Evolutionary conservation across 2,113 vertebrate genomes (phyloP), one percentile per base, ranked within the genome.

Genomic region (Ophthalmolycus amberensis): DNA sequence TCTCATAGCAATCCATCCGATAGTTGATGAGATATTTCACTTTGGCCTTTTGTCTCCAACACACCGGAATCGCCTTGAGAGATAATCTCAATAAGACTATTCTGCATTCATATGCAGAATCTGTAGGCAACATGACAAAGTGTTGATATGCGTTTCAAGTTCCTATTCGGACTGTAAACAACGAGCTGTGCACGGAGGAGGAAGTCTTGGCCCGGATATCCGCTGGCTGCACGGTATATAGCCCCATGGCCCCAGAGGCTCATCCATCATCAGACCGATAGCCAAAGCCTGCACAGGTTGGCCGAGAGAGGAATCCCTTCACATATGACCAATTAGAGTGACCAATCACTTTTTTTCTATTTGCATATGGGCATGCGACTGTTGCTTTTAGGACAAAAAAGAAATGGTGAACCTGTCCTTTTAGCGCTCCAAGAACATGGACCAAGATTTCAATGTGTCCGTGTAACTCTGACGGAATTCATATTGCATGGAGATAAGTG

Each of bases 401-500:
- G 40, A 68, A 59, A 46, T 6, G 6, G 59, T 42, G 38, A 65
- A 44, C 15, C 27, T 69, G 20, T 69, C 22, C 79, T 70, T 70
- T 84, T 29, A 80, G 73, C 46, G 67, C 71, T 76, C 16, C 16
- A 44, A 79, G 74, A 79, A 78, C 69, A 60, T 8, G 79, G 71
- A 50, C 40, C 16, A 0, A 56, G 72, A 85, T 70, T 84, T 77
- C 82, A 73, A 18, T 34, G 77, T 46, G 74, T 64, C 75, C 0
- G 4, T 72, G 67, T 82, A 71, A 58, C 50, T 85, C 73, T 85
- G 83, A 80, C 81, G 79, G 87, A 90, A 85, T 84, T 89, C 78
- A 79, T 40, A 86, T 84, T 84, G 75, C 69, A 68, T 20, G 25
- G 67, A 85, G 90, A 91, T 86, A 88, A 88, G 84, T 80, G 73